Evolutionary conservation across 2,888 invertebrate species (phyloP), one percentile per base, ranked within the genome.

Genomic region (Halictus quadricinctus): DNA sequence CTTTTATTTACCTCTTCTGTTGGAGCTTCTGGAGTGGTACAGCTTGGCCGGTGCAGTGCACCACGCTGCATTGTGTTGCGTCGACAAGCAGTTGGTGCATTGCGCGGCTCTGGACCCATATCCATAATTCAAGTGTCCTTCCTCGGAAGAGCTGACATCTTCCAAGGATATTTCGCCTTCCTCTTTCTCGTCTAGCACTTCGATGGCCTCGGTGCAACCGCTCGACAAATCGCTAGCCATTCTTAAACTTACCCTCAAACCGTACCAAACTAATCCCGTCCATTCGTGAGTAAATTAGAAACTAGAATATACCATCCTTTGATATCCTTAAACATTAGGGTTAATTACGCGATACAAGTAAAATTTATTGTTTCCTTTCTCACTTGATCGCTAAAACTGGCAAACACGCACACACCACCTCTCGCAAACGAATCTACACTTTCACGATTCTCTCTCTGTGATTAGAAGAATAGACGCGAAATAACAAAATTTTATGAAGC

Each of bases 61-160:
- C 94, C 93, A 93, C 0, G 90, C 36, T 10, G 90, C 77, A 76
- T 91, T 92, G 21, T 89, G 89, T 50, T 92, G 90, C 0, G 84
- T 86, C 1, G 93, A 91, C 8, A 88, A 84, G 78, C 93, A 93
- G 48, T 87, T 86, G 6, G 88, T 72, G 76, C 93, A 94, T 76
- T 87, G 80, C 70, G 89, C 79, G 18, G 58, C 78, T 50, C 90
- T 90, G 36, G 60, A 87, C 48, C 84, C 87, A 58, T 89, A 90
- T 80, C 87, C 91, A 76, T 92, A 92, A 80, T 89, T 89, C 41
- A 88, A 70, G 72, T 92, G 93, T 66, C 92, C 91, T 79, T 94
- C 94, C 84, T 94, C 94, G n/a, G 94, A 94, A 18, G 94, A 94
- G 76, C 94, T 94, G 10, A 94, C 94, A 88, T 94, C 94, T 79